These are phyloP conservation scores for Rhagium mordax DNA, from an alignment of 2,888 invertebrate species.

Conservation along the genomic window DNA sequence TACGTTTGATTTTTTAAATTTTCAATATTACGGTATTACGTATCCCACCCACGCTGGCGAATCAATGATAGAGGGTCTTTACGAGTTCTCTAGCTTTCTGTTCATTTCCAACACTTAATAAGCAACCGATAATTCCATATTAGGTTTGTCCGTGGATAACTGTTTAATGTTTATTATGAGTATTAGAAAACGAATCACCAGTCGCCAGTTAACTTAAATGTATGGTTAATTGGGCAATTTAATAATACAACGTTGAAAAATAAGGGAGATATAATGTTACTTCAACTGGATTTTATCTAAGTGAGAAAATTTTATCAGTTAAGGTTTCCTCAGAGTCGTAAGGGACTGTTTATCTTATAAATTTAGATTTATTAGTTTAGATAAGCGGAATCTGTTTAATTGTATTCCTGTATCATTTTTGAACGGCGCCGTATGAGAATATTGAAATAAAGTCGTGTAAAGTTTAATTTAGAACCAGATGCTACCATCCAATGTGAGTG, in stretches of 20 bases:
- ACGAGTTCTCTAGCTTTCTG: not conserved
- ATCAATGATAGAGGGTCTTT: not conserved
- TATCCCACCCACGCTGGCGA: not conserved
- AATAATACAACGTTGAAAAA: not conserved
- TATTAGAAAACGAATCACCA: constrained; percentile 7
- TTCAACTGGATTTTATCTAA: too few relatives aligned
- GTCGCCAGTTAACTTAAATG: constrained; percentile 1
- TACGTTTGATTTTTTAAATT: not conserved
- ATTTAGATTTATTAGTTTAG: too few relatives aligned
- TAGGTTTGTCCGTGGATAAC: not conserved
- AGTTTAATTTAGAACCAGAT: not conserved
- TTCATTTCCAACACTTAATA: not conserved
- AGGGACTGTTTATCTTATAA: too few relatives aligned
- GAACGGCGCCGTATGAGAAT: too few relatives aligned
- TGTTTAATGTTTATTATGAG: not conserved
- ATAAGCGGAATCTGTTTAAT: too few relatives aligned
- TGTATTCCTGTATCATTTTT: too few relatives aligned
- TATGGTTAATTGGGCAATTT: constrained; percentile 9
- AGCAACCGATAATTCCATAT: not conserved
- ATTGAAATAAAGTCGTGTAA: not conserved
- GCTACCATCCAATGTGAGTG: not conserved
- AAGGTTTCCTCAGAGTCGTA: too few relatives aligned
- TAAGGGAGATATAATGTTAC: not conserved
- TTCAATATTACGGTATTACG: not conserved
- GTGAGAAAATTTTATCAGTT: too few relatives aligned